Percentiles rank a stretch among this genome's conserved stretches.
These are phyloP conservation scores for Ctenicera cuprea DNA, from an alignment of 2,888 invertebrate species.

Conservation along the genomic window DNA sequence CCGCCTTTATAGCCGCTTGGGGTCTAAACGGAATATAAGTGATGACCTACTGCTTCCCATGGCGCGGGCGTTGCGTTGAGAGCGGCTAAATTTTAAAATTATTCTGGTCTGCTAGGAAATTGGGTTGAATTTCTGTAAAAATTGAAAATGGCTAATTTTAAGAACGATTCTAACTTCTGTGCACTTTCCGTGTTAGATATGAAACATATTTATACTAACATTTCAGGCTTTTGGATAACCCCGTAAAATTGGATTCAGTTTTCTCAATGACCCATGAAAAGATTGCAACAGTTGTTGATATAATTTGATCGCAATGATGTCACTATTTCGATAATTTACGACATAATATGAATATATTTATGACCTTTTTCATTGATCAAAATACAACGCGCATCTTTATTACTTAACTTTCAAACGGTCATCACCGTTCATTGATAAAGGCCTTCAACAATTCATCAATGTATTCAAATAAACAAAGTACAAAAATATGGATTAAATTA, in stretches of 20 bases:
- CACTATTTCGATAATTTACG: conserved; percentile 38
- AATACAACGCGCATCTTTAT: conserved; percentile 22
- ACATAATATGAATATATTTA: conserved; percentile 27
- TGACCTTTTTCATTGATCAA: conserved; percentile 45
- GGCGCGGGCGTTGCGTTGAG: too few relatives aligned
- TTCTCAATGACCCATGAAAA: conserved; percentile 28
- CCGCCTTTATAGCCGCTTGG: too few relatives aligned
- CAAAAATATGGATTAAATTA: conserved; percentile 1
- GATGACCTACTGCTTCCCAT: too few relatives aligned
- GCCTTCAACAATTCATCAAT: conserved; percentile 27
- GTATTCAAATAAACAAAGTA: conserved; percentile 13
- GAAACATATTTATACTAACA: conserved; percentile 3
- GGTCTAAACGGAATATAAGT: too few relatives aligned
- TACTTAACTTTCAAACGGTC: conserved; percentile 27
- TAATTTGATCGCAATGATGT: conserved; percentile 34
- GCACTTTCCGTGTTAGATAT: conserved; percentile 29
- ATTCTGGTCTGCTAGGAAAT: too few relatives aligned
- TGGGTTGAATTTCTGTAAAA: too few relatives aligned
- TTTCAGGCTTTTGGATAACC: conserved; percentile 21
- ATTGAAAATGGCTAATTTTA: too few relatives aligned
- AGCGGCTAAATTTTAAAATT: too few relatives aligned
- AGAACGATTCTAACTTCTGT: neutral
- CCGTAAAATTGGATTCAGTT: conserved; percentile 12
- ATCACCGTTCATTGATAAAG: conserved; percentile 28
- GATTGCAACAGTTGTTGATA: conserved; percentile 40